phyloP scores from a whole-genome alignment of 2,797 vertebrate species.

The Macropus fuliginosus region DNA sequence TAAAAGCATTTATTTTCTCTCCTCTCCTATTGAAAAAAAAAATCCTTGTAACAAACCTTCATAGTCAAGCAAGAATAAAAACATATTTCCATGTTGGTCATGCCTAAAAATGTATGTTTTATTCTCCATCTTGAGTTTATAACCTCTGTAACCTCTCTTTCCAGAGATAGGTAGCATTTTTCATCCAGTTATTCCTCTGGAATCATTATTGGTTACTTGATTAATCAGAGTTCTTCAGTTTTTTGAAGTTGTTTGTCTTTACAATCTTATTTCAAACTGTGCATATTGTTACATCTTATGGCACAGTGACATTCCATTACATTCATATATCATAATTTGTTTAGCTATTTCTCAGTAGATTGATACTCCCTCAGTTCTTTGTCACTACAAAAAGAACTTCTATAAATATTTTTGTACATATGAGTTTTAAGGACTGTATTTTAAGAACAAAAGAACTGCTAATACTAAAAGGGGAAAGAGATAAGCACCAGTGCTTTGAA shows the following conservation, averaged over 20 bases:
- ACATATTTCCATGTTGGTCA: background rate
- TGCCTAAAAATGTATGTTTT: background rate
- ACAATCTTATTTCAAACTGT: background rate
- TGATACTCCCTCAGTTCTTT: background rate
- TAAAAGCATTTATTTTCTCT: background rate
- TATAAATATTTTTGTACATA: background rate
- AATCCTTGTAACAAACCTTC: background rate
- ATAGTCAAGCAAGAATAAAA: background rate
- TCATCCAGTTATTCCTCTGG: background rate
- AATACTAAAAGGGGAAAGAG: slow-evolving; percentile 22
- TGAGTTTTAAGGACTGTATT: background rate
- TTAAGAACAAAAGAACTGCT: background rate
- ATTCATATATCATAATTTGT: background rate
- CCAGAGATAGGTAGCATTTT: background rate
- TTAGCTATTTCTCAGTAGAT: background rate
- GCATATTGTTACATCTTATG: background rate
- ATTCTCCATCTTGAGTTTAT: background rate
- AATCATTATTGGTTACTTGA: background rate
- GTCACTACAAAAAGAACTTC: background rate
- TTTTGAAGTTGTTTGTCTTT: background rate
- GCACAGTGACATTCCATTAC: background rate
- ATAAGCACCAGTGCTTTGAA: background rate
- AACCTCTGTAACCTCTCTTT: background rate
- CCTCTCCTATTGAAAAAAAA: background rate
- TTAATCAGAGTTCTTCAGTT: background rate